A percentile compares a stretch with the other conserved stretches of the same genome.
These are phyloP conservation scores for Gorsachius magnificus DNA, from an alignment of 2,797 vertebrate genomes.

Conservation along the genomic window DNA sequence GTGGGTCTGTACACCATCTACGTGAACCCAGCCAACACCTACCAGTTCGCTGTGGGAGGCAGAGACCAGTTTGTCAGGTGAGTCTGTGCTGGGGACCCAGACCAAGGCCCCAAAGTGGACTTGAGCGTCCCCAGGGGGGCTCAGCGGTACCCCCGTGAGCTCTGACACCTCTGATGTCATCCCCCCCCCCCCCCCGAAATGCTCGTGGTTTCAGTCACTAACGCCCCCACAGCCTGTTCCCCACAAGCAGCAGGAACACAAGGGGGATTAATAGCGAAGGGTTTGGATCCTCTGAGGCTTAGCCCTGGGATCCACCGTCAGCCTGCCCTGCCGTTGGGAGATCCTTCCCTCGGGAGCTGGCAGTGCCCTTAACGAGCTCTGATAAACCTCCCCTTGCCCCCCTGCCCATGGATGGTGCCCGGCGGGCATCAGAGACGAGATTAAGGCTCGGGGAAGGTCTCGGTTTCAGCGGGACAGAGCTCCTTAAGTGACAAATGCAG, in stretches of 20 bases:
- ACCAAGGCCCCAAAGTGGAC: not conserved
- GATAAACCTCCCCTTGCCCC: too few relatives aligned
- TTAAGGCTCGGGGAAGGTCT: not conserved
- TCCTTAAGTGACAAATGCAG: not conserved
- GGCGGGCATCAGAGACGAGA: accelerated
- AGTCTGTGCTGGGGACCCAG: not conserved
- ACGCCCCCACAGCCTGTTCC: not conserved
- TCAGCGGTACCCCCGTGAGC: accelerated
- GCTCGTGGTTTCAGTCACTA: too few relatives aligned
- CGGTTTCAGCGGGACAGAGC: accelerated
- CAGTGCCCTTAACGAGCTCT: not conserved
- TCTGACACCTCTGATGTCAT: not conserved
- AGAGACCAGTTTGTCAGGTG: constrained; percentile 95
- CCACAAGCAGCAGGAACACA: not conserved
- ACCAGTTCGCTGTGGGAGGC: constrained; percentile 94
- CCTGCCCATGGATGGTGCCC: not conserved
- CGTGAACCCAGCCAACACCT: constrained; percentile 92
- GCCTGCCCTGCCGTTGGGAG: too few relatives aligned
- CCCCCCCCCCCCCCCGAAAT: too few relatives aligned
- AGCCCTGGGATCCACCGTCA: not conserved
- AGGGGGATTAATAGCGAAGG: not conserved
- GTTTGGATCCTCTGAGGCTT: not conserved
- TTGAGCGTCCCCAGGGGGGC: not conserved
- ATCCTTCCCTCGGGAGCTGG: not conserved
- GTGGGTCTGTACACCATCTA: constrained; percentile 96